Evolutionary conservation across 2,888 invertebrate species (phyloP), one percentile per base, ranked within the genome.

Genomic region (Polietes domitor): DNA sequence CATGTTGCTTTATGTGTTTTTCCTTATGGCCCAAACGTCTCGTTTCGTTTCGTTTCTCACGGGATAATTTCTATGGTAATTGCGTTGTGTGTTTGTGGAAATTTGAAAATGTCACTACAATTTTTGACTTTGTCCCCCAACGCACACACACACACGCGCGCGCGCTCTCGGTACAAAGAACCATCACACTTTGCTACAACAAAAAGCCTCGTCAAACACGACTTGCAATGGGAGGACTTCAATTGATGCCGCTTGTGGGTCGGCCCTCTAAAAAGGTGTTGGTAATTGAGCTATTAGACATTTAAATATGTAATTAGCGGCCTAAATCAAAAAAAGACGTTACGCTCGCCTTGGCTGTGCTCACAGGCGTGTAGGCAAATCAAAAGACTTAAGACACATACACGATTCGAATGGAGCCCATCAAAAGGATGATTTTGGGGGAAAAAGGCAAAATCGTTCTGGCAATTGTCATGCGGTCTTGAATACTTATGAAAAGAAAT

Each of bases 271-370:
- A 19, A 61, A 55, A 81, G 74, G 79, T 80, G 82, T 82, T 71
- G 37, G 77, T 82, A 85, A 85, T 85, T 79, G 79, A 70, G 68
- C 61, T 28, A 80, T 85, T 85, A 85, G 28, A 37, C 50, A 76
- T 82, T 79, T 85, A 85, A 85, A 76, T 79, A 28, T 71, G 55
- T 82, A 79, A 85, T 79, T 77, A 82, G 85, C 85, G 85, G 82
- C 37, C 58, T 19, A 78, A 78, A 85, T 82, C 82, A 85, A 85
- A 85, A 74, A 10, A 12, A 61, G 19, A 50, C 61, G 70, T 50
- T 53, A n/a, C n/a, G n/a, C n/a, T 63, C n/a, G 63, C 37, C n/a
- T 0, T 15, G 17, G 32, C 6, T 5, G 53, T 61, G 24, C 17
- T 2, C 41, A 32, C n/a, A n/a, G n/a, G n/a, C n/a, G n/a, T n/a